Percentiles rank a stretch among this genome's conserved stretches.
These are phyloP conservation scores for Limnephilus marmoratus DNA, from an alignment of 2,888 invertebrate species.

Conservation along the genomic window DNA sequence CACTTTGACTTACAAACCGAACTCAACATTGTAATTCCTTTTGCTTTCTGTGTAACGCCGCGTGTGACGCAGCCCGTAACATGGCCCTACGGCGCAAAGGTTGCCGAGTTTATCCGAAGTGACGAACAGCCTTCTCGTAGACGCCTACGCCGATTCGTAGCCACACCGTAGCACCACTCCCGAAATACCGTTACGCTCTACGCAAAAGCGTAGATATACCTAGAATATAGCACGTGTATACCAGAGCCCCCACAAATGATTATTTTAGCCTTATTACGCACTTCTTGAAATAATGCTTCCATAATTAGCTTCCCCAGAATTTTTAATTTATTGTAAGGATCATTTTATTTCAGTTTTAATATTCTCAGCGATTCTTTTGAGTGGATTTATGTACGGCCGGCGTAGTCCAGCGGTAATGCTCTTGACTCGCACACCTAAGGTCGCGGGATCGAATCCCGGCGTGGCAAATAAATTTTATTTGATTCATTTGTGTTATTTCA, in stretches of 20 bases:
- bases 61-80: background rate
- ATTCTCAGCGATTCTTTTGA: background rate
- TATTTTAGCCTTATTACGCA: background rate
- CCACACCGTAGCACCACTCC: background rate
- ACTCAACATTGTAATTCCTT: background rate
- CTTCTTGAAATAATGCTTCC: background rate
- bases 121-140: slow-evolving; percentile 17
- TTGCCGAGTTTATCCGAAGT: background rate
- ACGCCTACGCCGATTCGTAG: background rate
- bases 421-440: too few species aligned
- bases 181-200: background rate
- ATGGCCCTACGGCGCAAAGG: background rate
- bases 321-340: background rate
- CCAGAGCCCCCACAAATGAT: background rate
- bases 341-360: background rate
- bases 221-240: background rate
- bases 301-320: background rate
- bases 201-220: background rate
- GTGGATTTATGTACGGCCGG: too few species aligned
- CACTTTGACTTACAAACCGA: background rate
- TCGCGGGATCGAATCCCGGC: too few species aligned
- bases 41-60: background rate
- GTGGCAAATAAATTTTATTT: too few species aligned
- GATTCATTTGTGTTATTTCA: too few species aligned
- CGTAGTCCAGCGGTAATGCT: too few species aligned